These are phyloP conservation scores for Ailurus styani DNA, from an alignment of 2,113 vertebrate genomes.

Conservation along the genomic window DNA sequence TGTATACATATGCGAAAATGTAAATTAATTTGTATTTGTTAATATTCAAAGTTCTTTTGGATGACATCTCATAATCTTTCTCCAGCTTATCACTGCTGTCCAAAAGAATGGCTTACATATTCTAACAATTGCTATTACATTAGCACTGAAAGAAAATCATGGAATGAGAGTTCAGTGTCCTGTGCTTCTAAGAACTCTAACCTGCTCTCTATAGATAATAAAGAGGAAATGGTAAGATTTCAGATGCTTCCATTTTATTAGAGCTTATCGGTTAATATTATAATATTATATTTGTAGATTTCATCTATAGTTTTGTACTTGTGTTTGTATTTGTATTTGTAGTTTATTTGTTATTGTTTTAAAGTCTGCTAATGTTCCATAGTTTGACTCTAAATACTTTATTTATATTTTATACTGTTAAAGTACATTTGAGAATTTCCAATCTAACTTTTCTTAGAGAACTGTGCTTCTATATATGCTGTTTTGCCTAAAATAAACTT, in stretches of 20 bases:
- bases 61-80: not conserved
- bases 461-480: not conserved
- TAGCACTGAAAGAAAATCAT: not conserved
- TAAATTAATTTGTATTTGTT: not conserved
- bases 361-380: not conserved
- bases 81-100: not conserved
- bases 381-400: not conserved
- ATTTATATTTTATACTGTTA: not conserved
- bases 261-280: not conserved
- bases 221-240: not conserved
- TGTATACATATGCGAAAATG: too few species aligned
- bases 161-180: not conserved
- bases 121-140: not conserved
- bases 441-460: not conserved
- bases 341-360: not conserved
- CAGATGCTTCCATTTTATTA: not conserved
- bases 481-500: not conserved
- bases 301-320: not conserved
- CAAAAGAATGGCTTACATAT: not conserved
- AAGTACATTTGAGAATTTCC: not conserved
- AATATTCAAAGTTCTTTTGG: not conserved
- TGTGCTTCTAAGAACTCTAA: not conserved
- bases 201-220: not conserved
- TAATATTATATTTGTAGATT: not conserved
- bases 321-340: not conserved